Percentiles rank a stretch among this genome's conserved stretches.
Conservation (phyloP, 2,888 invertebrate species). For the Limenitis camilla region DNA sequence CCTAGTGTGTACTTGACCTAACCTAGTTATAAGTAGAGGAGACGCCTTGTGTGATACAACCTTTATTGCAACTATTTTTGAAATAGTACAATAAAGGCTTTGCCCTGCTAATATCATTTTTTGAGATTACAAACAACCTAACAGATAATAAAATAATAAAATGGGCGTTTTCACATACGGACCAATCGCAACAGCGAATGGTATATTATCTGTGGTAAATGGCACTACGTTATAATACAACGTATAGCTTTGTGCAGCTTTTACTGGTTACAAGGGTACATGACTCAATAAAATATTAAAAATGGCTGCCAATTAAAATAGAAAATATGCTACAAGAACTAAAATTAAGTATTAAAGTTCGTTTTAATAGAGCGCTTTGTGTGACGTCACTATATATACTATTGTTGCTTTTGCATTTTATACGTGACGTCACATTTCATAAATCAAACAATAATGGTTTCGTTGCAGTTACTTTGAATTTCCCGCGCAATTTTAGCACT, state of each 20-base stretch:
- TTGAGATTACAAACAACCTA: conserved; percentile 22
- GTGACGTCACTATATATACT: too few species aligned
- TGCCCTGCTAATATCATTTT: conserved; percentile 29
- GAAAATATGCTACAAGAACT: neutral
- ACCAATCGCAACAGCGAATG: conserved; percentile 48
- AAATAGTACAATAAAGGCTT: conserved; percentile 66
- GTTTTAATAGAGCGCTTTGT: too few species aligned
- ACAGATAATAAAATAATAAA: conserved; percentile 23
- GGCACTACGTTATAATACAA: conserved; percentile 37
- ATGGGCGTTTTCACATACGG: conserved; percentile 43
- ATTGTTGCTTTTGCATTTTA: too few species aligned
- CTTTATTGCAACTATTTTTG: conserved; percentile 63
- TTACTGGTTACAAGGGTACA: neutral
- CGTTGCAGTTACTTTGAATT: too few species aligned
- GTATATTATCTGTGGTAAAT: conserved; percentile 41
- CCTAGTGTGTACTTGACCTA: conserved; percentile 59
- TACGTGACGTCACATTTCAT: too few species aligned
- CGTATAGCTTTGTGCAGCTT: conserved; percentile 5
- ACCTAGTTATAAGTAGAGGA: conserved; percentile 40
- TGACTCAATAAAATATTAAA: neutral
- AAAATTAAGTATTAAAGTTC: neutral
- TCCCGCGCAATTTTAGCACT: too few species aligned
- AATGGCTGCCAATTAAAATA: neutral
- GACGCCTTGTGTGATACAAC: conserved; percentile 31
- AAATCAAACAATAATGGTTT: too few species aligned